phyloP scores from a whole-genome alignment of 2,113 vertebrate genomes.

The Clarias batrachus region DNA sequence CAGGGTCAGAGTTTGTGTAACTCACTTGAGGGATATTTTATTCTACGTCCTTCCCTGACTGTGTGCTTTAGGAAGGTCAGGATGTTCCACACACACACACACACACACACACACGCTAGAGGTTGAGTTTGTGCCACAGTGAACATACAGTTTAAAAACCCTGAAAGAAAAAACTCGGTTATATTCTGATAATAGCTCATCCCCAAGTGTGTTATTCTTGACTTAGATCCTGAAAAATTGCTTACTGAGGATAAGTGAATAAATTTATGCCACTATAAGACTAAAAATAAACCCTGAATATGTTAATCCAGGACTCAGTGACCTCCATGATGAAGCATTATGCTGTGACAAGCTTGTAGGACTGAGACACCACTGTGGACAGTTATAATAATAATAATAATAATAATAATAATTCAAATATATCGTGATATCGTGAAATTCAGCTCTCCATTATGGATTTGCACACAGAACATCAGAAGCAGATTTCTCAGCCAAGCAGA shows the following conservation, averaged over 20 bases:
- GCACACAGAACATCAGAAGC: slow-evolving; percentile 23
- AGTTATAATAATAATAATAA: neutral
- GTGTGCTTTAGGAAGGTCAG: neutral
- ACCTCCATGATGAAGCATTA: neutral
- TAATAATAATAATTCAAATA: neutral
- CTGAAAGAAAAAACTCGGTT: neutral
- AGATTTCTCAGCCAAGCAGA: slow-evolving; percentile 25
- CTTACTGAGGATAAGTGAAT: neutral
- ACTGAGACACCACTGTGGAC: neutral
- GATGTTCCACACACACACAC: neutral
- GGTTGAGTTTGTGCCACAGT: neutral
- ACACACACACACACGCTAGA: neutral
- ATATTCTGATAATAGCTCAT: neutral
- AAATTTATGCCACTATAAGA: neutral
- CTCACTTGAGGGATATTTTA: neutral
- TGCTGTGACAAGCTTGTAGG: neutral
- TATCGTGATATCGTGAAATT: neutral
- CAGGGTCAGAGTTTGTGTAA: neutral
- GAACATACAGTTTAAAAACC: neutral
- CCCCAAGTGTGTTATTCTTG: neutral
- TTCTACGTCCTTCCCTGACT: neutral
- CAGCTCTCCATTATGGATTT: neutral
- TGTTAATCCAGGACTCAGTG: neutral
- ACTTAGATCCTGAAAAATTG: neutral
- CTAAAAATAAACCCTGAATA: neutral